Evolutionary conservation across 2,888 invertebrate species (phyloP), one percentile per base, ranked within the genome.

Genomic region (Dynastes hyllus): DNA sequence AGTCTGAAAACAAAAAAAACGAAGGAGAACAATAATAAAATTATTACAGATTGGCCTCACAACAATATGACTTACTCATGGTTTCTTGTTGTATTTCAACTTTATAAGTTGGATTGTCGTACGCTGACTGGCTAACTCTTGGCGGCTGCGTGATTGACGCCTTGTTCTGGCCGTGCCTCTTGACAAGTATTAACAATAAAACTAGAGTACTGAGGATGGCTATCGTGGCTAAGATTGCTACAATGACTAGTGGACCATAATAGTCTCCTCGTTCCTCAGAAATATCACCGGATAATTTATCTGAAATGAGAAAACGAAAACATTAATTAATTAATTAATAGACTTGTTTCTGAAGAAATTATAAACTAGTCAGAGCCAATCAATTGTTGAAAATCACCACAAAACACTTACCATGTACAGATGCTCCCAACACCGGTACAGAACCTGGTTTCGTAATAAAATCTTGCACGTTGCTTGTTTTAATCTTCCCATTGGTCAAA

Each of bases 61-160:
- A 11, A 6, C 8, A 8, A 8, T 8, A 11, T 67, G 6, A 84
- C 89, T 90, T 91, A 96, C 96, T 95, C 95, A 96, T 96, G 86
- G 96, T 96, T 91, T 96, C 96, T 90, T 96, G 96, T 90, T 96
- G 96, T 89, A 96, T 93, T 90, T 96, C 96, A 88, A 97, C 95
- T 93, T 97, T 97, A 91, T 97, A 97, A 85, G 96, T 96, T 66
- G 97, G 97, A 90, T 97, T 97, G 89, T 97, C 97, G 87, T 97
- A 97, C 65, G 96, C 95, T n/a, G 96, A 95, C 73, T 96, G 95
- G 83, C 92, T 94, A 87, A 96, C 95, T 82, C 95, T 90, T 13
- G 93, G 92, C 55, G 92, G 93, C 69, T 96, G 93, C 75, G 96
- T 96, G 86, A 96, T 96, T 81, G 96, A 94, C 86, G 94, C 92